These are phyloP conservation scores for Chelonus insularis DNA, from an alignment of 1,140 invertebrate genomes.

Conservation along the genomic window DNA sequence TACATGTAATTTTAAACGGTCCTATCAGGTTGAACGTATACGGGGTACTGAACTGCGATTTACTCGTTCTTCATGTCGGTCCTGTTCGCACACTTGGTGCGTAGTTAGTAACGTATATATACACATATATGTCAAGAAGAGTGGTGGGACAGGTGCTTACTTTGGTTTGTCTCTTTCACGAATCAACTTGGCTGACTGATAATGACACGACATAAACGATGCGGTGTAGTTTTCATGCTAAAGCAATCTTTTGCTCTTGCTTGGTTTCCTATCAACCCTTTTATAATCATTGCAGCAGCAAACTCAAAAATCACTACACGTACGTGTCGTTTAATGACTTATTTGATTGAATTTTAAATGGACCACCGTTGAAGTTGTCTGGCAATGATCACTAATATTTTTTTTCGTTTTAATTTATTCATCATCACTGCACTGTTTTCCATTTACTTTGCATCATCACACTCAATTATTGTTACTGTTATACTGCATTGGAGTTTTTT, in stretches of 20 bases:
- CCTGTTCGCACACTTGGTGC: conserved; percentile 30
- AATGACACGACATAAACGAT: neutral
- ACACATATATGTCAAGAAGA: neutral
- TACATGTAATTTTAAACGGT: conserved; percentile 49
- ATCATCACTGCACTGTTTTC: no score
- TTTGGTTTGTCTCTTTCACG: neutral
- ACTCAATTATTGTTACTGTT: no score
- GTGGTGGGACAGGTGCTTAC: conserved; percentile 3
- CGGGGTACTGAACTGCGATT: conserved; percentile 47
- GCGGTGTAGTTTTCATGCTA: neutral
- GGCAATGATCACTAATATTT: no score
- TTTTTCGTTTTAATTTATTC: no score
- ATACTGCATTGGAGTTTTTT: neutral
- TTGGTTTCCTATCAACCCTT: no score
- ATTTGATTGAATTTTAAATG: conserved; percentile 17
- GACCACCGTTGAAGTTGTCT: no score
- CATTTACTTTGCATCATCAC: no score
- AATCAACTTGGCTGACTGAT: conserved; percentile 1
- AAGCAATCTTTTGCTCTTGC: no score
- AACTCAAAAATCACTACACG: neutral
- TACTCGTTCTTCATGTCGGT: conserved; percentile 30
- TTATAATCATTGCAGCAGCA: neutral
- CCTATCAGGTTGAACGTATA: conserved; percentile 50
- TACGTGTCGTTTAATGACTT: conserved; percentile 16
- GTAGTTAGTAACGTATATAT: neutral